Percentiles rank a stretch among this genome's conserved stretches.
These are phyloP conservation scores for Prunella himalayana DNA, from an alignment of 2,113 vertebrate genomes.

Conservation along the genomic window DNA sequence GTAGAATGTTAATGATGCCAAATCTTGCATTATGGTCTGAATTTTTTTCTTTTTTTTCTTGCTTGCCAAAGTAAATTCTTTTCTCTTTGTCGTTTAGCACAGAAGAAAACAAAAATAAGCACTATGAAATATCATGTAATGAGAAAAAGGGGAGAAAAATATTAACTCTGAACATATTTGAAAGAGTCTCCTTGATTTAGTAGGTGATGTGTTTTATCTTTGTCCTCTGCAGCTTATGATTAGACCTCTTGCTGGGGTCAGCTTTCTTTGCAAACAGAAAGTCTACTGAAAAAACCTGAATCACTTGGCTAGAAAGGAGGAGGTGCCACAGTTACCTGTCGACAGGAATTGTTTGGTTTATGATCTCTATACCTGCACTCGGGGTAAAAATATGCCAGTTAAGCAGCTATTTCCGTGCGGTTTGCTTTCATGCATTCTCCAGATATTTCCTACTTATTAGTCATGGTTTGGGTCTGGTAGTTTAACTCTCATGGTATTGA, in stretches of 20 bases:
- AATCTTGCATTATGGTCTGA: background rate
- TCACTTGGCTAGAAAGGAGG: background rate
- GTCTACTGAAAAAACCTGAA: background rate
- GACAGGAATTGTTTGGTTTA: background rate
- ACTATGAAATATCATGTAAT: background rate
- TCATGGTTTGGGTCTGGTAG: background rate
- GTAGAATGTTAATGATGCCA: background rate
- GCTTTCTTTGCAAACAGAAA: background rate
- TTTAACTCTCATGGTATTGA: background rate
- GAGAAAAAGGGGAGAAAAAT: background rate
- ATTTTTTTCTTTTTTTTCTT: background rate
- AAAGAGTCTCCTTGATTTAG: background rate
- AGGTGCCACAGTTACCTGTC: background rate
- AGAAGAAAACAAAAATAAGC: background rate
- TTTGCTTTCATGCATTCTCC: conserved; percentile 10
- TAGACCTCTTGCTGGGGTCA: background rate
- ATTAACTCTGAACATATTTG: background rate
- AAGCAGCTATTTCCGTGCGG: background rate
- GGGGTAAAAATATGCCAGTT: background rate
- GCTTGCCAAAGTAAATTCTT: background rate
- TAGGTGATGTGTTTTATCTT: background rate
- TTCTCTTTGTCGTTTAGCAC: background rate
- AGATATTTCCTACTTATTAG: conserved; percentile 19
- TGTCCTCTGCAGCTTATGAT: background rate
- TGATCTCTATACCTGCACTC: accelerated